Percentiles rank a stretch among this genome's conserved stretches.
Evolutionary conservation across 2,888 invertebrate genomes (phyloP).

Genomic region (Parochlus steinenii): DNA sequence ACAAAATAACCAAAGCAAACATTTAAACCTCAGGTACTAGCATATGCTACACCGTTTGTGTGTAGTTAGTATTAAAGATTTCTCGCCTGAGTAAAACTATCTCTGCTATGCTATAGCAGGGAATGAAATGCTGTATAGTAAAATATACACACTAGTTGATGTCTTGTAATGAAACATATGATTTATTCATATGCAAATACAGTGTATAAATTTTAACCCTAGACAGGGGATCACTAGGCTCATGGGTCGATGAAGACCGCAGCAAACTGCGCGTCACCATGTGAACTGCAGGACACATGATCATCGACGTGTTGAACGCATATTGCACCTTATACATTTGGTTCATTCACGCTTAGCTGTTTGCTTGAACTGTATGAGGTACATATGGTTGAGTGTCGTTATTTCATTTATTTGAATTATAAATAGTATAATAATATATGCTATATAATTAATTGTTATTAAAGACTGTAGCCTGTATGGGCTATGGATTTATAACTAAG

Average conservation of each 20-base stretch:
- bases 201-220: not conserved
- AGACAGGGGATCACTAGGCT: not conserved
- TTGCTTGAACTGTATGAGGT: conserved; percentile 16
- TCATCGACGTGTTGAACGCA: conserved; percentile 14
- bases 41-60: conserved; percentile 17
- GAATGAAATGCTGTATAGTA: not conserved
- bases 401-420: conserved; percentile 12
- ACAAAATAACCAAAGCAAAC: conserved; percentile 27
- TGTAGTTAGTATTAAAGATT: conserved; percentile 21
- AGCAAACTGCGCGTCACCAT: too few species aligned
- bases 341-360: conserved; percentile 15
- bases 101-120: not conserved
- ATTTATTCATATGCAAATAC: not conserved
- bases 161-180: not conserved
- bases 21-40: conserved; percentile 14
- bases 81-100: not conserved
- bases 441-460: not conserved
- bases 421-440: too few species aligned
- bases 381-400: conserved; percentile 19
- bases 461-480: not conserved
- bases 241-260: too few species aligned
- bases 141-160: not conserved
- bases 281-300: too few species aligned
- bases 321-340: conserved; percentile 17
- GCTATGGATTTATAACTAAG: conserved; percentile 1